Percentiles rank a stretch among this genome's conserved stretches.
Evolutionary conservation across 2,797 vertebrate genomes (phyloP).

Genomic region (Semotilus atromaculatus): DNA sequence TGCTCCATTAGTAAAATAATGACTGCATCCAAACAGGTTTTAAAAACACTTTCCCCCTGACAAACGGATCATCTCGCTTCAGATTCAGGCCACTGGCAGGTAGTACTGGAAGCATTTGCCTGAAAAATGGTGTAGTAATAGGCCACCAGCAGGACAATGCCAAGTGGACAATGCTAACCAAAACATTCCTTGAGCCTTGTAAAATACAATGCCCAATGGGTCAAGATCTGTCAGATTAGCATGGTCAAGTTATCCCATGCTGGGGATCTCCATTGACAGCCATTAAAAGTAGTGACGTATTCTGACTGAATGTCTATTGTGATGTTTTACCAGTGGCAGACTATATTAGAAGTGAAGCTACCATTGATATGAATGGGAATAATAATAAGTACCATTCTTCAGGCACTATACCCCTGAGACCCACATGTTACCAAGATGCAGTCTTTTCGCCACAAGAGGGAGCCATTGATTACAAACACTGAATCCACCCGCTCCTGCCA

Average conservation of each 20-base stretch:
- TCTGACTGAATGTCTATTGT: neutral
- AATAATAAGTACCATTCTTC: neutral
- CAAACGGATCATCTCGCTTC: neutral
- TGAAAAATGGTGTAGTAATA: neutral
- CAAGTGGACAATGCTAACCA: neutral
- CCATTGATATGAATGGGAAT: neutral
- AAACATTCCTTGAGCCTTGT: neutral
- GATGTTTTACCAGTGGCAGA: neutral
- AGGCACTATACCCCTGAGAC: neutral
- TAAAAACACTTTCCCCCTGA: neutral
- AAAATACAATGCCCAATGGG: neutral
- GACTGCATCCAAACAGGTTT: neutral
- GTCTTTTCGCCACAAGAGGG: slow-evolving; percentile 21
- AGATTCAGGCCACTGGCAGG: neutral
- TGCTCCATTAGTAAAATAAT: neutral
- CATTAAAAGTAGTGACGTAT: neutral
- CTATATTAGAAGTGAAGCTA: neutral
- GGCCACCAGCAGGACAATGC: neutral
- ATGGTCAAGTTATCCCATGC: neutral
- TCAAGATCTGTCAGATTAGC: neutral
- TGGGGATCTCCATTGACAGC: neutral
- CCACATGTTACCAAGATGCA: neutral
- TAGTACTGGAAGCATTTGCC: neutral
- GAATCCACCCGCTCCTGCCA: neutral
- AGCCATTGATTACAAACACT: neutral